These are phyloP conservation scores for Mirza zaza DNA, from an alignment of 2,113 vertebrate genomes.

Conservation along the genomic window DNA sequence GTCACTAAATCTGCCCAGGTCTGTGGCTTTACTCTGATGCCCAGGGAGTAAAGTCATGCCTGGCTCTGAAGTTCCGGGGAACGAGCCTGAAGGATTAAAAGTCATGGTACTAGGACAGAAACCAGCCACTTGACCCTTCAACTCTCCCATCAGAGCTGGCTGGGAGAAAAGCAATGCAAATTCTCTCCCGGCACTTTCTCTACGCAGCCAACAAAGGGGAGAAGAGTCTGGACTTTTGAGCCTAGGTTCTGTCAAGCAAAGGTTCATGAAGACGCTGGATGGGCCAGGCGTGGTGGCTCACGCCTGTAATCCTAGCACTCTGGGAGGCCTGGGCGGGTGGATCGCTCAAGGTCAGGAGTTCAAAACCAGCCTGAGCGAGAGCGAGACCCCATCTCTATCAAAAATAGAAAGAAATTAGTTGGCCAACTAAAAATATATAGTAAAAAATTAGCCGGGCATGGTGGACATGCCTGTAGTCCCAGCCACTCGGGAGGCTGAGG, in stretches of 20 bases:
- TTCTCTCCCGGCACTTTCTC: not conserved
- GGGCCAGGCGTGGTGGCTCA: too few species aligned
- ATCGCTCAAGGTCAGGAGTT: too few species aligned
- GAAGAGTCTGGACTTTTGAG: not conserved
- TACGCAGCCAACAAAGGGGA: accelerated
- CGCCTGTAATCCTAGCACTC: too few species aligned
- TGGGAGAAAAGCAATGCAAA: not conserved
- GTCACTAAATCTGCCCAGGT: not conserved
- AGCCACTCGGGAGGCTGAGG: too few species aligned
- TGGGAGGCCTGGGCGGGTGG: too few species aligned
- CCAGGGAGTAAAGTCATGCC: not conserved
- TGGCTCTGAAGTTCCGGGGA: not conserved
- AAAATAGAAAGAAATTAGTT: too few species aligned
- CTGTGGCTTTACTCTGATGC: not conserved
- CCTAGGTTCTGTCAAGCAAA: too few species aligned
- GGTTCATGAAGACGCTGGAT: not conserved
- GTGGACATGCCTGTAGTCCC: too few species aligned
- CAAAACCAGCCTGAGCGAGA: too few species aligned
- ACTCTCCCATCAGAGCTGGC: not conserved
- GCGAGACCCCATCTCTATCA: too few species aligned
- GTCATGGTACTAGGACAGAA: not conserved
- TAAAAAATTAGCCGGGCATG: too few species aligned
- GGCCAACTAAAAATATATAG: too few species aligned
- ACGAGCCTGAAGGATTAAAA: not conserved
- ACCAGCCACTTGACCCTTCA: not conserved